Base-by-base conservation (phyloP, 2,888 invertebrate species). In the Endomychus coccineus region DNA sequence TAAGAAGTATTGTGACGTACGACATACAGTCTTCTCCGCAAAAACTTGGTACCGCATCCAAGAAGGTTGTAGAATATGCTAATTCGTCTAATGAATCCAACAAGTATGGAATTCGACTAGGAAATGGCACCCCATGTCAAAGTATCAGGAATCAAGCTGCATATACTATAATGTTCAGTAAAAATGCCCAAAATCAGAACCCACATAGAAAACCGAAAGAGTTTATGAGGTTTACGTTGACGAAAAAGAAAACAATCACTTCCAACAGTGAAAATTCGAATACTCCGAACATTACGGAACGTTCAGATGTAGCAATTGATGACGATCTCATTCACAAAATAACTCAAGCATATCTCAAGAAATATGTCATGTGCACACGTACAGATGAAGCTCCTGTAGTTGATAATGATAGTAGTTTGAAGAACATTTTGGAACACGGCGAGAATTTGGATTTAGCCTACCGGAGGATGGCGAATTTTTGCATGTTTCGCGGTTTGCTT, bases 391-490 rank as follows among this genome's bases (percentile, higher is more conserved):
- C n/a, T 10, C 13, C 30, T 6, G 12, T 29, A 15, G 11, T 6
- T 4, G 10, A n/a, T n/a, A n/a, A 29, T 13, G 24, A 29, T 10
- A 29, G 13, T 6, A 24, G 14, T 6, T 10, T 23, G 5, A 11
- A 19, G 6, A 22, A 35, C 4, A 2, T 21, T 14, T 14, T 21
- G 7, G 34, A 27, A 5, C 15, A 12, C 3, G 16, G 12, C 11
- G 27, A 16, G 16, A 35, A 36, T 29, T 27, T 36, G n/a, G 29
- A 36, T 24, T 10, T 23, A 3, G 36, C 36, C 1, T 36, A 36
- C 7, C 29, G 30, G 14, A 36, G 36, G 19, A 36, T 36, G 36
- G 36, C 29, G 5, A 36, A 29, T 21, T 36, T 29, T 16, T 29
- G 36, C 28, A 16, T 36, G 10, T 36, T 36, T 16, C 28, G 36